Evolutionary conservation across 2,888 invertebrate species (phyloP).

Genomic region (Agonopterix subpropinquella): DNA sequence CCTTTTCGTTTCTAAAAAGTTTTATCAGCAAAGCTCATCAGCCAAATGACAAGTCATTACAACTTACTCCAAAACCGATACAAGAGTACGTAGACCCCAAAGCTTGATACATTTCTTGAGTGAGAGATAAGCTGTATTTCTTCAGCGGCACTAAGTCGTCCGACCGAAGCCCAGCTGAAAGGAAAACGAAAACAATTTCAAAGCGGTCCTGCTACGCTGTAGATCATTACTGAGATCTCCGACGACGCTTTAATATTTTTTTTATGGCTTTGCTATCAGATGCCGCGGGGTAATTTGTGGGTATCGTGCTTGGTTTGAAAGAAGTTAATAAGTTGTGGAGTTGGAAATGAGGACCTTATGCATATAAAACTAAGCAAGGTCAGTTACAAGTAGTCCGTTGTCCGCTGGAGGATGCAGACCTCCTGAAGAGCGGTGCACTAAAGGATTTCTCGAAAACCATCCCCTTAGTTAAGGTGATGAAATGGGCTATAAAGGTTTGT

Average conservation of each 20-base stretch:
- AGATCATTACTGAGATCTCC: conserved; percentile 56
- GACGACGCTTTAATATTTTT: conserved; percentile 42
- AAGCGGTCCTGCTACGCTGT: conserved; percentile 38
- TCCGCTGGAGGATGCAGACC: too few relatives aligned
- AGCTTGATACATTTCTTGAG: conserved; percentile 24
- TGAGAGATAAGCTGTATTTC: conserved; percentile 33
- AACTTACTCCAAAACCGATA: background rate
- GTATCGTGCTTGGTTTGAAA: conserved; percentile 22
- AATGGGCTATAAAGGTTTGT: too few relatives aligned
- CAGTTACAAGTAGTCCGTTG: too few relatives aligned
- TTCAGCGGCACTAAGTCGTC: conserved; percentile 27
- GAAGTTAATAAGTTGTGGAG: conserved; percentile 22
- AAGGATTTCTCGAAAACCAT: too few relatives aligned
- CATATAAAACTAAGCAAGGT: too few relatives aligned
- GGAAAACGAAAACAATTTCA: conserved; percentile 57
- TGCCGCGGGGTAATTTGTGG: conserved; percentile 36
- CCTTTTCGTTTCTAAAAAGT: background rate
- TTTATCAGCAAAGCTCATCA: background rate
- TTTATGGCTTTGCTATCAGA: conserved; percentile 30
- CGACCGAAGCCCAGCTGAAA: conserved; percentile 24
- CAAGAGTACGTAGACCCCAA: conserved; percentile 11
- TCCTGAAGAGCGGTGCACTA: too few relatives aligned
- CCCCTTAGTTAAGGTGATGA: too few relatives aligned
- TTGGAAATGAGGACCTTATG: too few relatives aligned
- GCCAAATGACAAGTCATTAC: background rate